Conservation (phyloP, 2,888 invertebrate species). For the Melanophora roralis region DNA sequence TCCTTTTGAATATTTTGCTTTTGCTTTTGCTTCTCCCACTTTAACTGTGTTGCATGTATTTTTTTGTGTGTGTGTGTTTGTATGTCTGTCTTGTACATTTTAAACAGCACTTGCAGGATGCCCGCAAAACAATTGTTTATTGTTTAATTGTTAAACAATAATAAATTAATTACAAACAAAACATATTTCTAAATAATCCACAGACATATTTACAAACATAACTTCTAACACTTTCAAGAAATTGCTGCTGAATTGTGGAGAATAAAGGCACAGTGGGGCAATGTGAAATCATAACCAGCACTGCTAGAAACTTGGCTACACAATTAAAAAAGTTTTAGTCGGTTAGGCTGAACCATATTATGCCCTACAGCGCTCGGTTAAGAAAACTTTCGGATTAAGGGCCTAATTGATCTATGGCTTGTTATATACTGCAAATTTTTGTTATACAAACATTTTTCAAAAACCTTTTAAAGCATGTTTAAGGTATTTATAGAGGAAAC, state of each 20-base stretch:
- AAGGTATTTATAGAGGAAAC: too few species aligned
- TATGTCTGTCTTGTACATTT: neutral
- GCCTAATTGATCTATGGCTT: too few species aligned
- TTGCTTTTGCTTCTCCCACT: slow-evolving; percentile 2
- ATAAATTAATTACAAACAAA: slow-evolving; percentile 74
- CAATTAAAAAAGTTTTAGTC: too few species aligned
- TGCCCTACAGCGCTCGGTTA: too few species aligned
- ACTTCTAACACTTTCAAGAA: slow-evolving; percentile 27
- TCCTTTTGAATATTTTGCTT: neutral
- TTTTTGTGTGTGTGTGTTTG: neutral
- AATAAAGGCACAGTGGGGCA: neutral
- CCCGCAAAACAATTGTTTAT: slow-evolving; percentile 46
- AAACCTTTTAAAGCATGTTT: too few species aligned
- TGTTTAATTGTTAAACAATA: slow-evolving; percentile 74
- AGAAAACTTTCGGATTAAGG: too few species aligned
- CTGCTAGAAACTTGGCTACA: too few species aligned
- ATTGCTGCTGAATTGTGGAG: neutral
- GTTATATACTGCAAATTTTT: too few species aligned
- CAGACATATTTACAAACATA: neutral
- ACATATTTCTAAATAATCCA: slow-evolving; percentile 52
- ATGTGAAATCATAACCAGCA: neutral
- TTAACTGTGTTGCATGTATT: neutral
- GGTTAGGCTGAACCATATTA: too few species aligned
- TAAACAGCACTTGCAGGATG: slow-evolving; percentile 35
- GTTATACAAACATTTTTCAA: too few species aligned